Base-by-base conservation (phyloP, 2,797 vertebrate genomes). In the Triplophysa yarkandensis region DNA sequence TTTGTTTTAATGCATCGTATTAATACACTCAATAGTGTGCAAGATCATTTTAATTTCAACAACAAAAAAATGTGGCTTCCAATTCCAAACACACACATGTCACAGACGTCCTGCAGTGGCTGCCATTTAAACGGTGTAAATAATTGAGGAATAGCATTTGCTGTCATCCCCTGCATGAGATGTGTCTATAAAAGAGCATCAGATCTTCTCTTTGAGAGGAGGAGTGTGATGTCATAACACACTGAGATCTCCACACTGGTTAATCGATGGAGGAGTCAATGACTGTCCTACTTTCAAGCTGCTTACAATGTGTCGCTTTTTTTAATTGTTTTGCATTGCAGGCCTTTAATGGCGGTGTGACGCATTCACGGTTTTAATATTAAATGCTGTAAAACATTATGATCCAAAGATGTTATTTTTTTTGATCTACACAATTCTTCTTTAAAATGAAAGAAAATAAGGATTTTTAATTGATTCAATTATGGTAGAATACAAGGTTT, bases 71-170 rank as follows among this genome's bases (percentile, higher is more conserved):
- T 41, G 52, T 27, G 32, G 67, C 57, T 50, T 66, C 74, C 43
- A 70, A 52, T 50, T 66, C 74, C 43, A 70, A 52, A 74, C 77
- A 62, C 60, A 73, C 74, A 32, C 54, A 73, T 48, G 41, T 52
- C 46, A 65, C 68, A 55, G 69, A 68, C 87, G 85, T 89, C 93
- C 92, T 1, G 82, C 74, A 90, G 93, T 92, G 83, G 87, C 88
- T 94, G 93, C 93, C 93, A 94, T 94, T 94, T 93, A 88, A 88
- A 91, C 91, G 80, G 83, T 89, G 89, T 90, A 91, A 93, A 92
- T 93, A 93, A 94, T 93, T 90, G 91, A 94, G 92, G 89, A 92
- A 86, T 92, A 93, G 90, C 92, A 91, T 92, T 93, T 92, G 91
- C 87, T 86, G 87, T 89, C 83, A 91, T 89, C 89, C 90, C 90